Evolutionary conservation across 2,888 invertebrate species (phyloP), one percentile per base, ranked within the genome.

Genomic region (Parochlus steinenii): DNA sequence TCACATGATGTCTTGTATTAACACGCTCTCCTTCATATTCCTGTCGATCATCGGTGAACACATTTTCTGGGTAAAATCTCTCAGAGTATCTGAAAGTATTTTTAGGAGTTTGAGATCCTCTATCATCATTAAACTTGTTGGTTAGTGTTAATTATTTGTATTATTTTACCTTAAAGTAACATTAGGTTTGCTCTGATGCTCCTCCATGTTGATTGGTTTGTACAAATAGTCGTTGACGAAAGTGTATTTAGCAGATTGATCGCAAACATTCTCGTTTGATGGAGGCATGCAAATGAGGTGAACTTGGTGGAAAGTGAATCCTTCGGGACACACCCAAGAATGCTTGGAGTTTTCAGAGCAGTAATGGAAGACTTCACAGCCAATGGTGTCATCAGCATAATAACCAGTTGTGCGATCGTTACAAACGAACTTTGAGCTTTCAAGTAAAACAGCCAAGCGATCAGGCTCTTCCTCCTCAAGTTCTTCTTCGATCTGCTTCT

Each of bases 251-350:
- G 83, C 75, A 0, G 87, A 87, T 55, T 81, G 81, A 47, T 80
- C 75, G 62, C 89, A 90, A 49, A 78, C 85, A 58, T 81, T 87
- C 49, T 89, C 89, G 39, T 76, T 76, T 17, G 77, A 78, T 4
- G 86, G 85, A 4, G 87, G 87, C 81, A 89, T 87, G 61, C 89
- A 90, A 54, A 89, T 89, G 42, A 90, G 61, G 53, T 90, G 89
- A 10, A 89, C 85, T 75, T 87, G 65, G 34, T 61, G 58, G 47
- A 58, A 59, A 8, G 52, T 56, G 33, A 89, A 87, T 37, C 86
- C 86, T 48, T 86, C 83, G 0, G 89, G 89, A 48, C 89, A 90
- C 48, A 89, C 77, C 87, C 89, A 90, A 3, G 87, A 87, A 57
- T 89, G 87, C 49, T 76, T 78, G 24, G 80, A 80, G 46, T 76